A percentile compares a stretch with the other conserved stretches of the same genome.
Evolutionary conservation across 2,113 vertebrate genomes (phyloP).

Genomic region (Malurus melanocephalus): DNA sequence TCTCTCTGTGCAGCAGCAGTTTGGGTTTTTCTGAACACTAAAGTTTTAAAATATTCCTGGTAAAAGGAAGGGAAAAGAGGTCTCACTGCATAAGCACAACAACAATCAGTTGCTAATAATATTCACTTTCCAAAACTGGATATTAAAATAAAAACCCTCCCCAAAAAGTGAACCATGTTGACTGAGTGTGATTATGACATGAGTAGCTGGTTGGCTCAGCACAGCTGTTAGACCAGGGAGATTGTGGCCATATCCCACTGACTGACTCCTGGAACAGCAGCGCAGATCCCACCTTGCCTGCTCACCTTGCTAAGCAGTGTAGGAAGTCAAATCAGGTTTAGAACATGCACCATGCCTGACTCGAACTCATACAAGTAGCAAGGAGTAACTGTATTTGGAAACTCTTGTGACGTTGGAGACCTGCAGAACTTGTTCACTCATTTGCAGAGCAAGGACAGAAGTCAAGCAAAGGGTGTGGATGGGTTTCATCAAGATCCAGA

Average conservation of each 20-base stretch:
- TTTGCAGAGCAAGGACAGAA: not conserved
- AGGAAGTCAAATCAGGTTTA: not conserved
- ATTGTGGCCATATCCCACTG: not conserved
- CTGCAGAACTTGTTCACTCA: not conserved
- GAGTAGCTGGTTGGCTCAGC: not conserved
- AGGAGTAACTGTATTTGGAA: not conserved
- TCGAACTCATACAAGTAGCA: not conserved
- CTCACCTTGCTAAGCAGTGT: not conserved
- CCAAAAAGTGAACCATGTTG: not conserved
- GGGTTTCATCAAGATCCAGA: not conserved
- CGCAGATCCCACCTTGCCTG: not conserved
- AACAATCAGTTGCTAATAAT: not conserved
- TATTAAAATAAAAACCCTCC: not conserved
- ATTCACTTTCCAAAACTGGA: not conserved
- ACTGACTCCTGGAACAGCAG: not conserved
- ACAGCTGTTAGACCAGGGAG: not conserved
- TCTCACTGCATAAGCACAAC: not conserved
- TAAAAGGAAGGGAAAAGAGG: not conserved
- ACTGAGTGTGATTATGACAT: rapidly evolving
- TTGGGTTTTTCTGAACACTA: constrained; percentile 2
- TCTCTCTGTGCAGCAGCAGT: constrained; percentile 32
- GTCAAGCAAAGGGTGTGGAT: not conserved
- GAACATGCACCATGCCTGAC: not conserved
- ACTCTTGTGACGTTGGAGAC: not conserved
- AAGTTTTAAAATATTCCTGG: constrained; percentile 28